These are phyloP conservation scores for Zaprionus kolodkinae DNA, from an alignment of 1,140 invertebrate species.

Conservation along the genomic window DNA sequence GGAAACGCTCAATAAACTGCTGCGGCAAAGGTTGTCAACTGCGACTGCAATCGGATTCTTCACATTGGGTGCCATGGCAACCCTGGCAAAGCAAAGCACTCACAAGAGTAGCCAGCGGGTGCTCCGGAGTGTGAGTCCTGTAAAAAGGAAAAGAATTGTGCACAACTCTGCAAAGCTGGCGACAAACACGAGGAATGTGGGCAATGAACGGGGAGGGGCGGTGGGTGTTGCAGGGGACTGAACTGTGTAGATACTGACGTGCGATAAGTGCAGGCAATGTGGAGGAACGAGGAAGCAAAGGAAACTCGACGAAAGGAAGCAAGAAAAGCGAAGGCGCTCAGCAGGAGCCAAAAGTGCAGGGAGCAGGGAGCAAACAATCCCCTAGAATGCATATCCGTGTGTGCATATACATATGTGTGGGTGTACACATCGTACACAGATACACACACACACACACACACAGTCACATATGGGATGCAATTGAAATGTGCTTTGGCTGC, in stretches of 20 bases:
- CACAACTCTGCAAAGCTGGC: slow-evolving; percentile 49
- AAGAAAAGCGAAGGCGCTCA: slow-evolving; percentile 42
- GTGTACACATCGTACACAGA: neutral
- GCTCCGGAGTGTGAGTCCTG: slow-evolving; percentile 63
- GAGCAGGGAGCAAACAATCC: slow-evolving; percentile 3
- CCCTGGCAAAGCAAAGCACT: slow-evolving; percentile 24
- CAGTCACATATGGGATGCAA: slow-evolving; percentile 53
- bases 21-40: slow-evolving; percentile 6
- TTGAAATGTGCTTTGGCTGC: slow-evolving; percentile 61
- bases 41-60: neutral
- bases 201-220: slow-evolving; percentile 13
- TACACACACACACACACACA: slow-evolving; percentile 32
- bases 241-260: slow-evolving; percentile 69
- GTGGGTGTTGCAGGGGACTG: neutral
- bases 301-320: slow-evolving; percentile 27
- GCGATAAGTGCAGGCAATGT: slow-evolving; percentile 60
- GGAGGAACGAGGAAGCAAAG: slow-evolving; percentile 46
- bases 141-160: slow-evolving; percentile 40
- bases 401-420: slow-evolving; percentile 3
- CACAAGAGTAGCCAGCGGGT: slow-evolving; percentile 29
- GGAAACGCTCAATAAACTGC: neutral
- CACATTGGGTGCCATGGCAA: slow-evolving; percentile 33
- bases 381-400: slow-evolving; percentile 1
- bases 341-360: slow-evolving; percentile 23
- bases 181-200: slow-evolving; percentile 13